These are phyloP conservation scores for Lampris megalopsis DNA, from an alignment of 2,113 vertebrate genomes.

Conservation along the genomic window DNA sequence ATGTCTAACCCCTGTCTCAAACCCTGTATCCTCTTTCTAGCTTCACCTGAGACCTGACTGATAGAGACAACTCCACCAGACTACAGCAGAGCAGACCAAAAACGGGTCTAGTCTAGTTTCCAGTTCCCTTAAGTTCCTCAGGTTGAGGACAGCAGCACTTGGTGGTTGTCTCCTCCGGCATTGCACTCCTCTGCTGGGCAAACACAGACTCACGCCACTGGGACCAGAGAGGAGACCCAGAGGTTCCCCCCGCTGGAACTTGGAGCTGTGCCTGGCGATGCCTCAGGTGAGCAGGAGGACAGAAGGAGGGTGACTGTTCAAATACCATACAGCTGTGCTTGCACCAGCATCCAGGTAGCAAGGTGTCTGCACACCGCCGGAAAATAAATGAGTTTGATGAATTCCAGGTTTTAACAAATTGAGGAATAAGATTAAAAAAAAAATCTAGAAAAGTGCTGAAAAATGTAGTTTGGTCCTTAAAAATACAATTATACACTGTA, in stretches of 20 bases:
- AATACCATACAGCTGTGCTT: too few relatives aligned
- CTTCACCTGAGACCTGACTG: conserved; percentile 54
- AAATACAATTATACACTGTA: too few relatives aligned
- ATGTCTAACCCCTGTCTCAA: neutral
- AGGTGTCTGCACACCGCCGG: too few relatives aligned
- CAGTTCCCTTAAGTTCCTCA: conserved; percentile 20
- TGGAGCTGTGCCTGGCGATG: conserved; percentile 93
- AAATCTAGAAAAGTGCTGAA: too few relatives aligned
- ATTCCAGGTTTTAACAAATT: too few relatives aligned
- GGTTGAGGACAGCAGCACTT: conserved; percentile 40
- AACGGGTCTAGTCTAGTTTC: conserved; percentile 30
- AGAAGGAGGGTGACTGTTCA: too few relatives aligned
- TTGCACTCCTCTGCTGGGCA: conserved; percentile 46
- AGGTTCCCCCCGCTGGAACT: conserved; percentile 87
- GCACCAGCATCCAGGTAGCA: too few relatives aligned
- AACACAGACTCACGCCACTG: conserved; percentile 82
- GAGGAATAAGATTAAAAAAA: too few relatives aligned
- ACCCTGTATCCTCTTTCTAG: neutral
- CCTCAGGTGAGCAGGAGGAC: conserved; percentile 90
- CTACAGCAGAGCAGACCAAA: conserved; percentile 40
- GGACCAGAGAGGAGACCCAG: conserved; percentile 84
- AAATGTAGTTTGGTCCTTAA: too few relatives aligned
- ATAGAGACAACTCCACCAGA: conserved; percentile 49
- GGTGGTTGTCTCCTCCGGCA: conserved; percentile 22
- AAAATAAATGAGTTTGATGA: too few relatives aligned